Evolutionary conservation across 2,113 vertebrate genomes (phyloP).

Genomic region (Leuciscus idus): DNA sequence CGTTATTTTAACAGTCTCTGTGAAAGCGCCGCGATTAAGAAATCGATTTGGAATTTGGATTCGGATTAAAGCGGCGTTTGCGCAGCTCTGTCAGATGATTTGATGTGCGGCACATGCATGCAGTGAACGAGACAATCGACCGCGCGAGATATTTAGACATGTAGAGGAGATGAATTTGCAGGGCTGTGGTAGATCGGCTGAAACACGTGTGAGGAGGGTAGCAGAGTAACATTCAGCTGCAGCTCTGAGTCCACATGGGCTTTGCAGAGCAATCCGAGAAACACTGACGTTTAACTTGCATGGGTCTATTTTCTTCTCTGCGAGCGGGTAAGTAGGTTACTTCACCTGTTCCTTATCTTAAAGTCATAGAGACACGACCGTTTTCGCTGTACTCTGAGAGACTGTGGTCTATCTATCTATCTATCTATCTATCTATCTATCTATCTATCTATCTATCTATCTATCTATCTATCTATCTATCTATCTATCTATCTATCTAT

Average conservation of each 20-base stretch:
- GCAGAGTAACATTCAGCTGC: not conserved
- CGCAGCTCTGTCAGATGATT: not conserved
- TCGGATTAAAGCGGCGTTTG: not conserved
- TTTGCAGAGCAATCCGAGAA: not conserved
- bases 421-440: not conserved
- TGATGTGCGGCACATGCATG: not conserved
- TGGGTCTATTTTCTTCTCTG: conserved; percentile 15
- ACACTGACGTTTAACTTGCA: conserved; percentile 12
- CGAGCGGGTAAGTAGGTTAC: conserved; percentile 30
- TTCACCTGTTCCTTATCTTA: not conserved
- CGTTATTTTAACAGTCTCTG: not conserved
- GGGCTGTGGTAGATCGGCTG: not conserved
- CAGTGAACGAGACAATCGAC: not conserved
- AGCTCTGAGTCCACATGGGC: not conserved
- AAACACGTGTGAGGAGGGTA: not conserved
- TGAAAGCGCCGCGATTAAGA: not conserved
- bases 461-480: too few species aligned
- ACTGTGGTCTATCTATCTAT: not conserved
- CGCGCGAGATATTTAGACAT: not conserved
- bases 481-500: too few species aligned
- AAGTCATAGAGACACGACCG: not conserved
- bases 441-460: not conserved
- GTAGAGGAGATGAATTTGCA: not conserved
- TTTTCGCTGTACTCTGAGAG: not conserved
- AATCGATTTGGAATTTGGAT: not conserved